Conservation (phyloP, 64 coral and sea anemone species). For the Actinia tenebrosa region DNA sequence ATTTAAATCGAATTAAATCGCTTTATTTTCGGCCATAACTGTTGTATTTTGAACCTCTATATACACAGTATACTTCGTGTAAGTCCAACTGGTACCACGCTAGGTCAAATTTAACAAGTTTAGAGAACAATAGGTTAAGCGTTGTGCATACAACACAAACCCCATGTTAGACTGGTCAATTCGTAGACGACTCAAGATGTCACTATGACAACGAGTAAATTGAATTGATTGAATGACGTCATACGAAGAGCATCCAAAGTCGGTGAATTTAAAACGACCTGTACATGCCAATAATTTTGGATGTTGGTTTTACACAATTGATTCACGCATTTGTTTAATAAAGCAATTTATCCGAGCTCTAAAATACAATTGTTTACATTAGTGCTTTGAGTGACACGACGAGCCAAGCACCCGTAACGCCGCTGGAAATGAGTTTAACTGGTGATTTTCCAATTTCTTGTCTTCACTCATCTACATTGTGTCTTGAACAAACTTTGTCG, state of each 20-base stretch:
- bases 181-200: not conserved
- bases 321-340: conserved; percentile 28
- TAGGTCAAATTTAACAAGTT: not conserved
- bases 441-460: conserved; percentile 5
- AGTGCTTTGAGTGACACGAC: not conserved
- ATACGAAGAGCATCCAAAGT: not conserved
- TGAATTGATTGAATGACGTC: not conserved
- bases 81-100: not conserved
- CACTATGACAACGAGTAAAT: not conserved
- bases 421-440: conserved; percentile 8
- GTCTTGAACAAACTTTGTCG: conserved; percentile 9
- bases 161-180: not conserved
- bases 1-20: too few species aligned
- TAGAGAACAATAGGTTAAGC: too few species aligned
- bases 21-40: too few species aligned
- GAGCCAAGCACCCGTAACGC: not conserved
- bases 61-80: not conserved
- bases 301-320: conserved; percentile 34
- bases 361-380: conserved; percentile 9
- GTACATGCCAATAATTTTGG: not conserved
- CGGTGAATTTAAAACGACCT: not conserved
- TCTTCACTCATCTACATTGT: not conserved
- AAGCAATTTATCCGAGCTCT: conserved; percentile 21
- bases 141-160: not conserved
- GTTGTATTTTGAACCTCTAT: too few species aligned